Percentiles rank a stretch among this genome's conserved stretches.
Evolutionary conservation across 2,113 vertebrate species (phyloP).

Genomic region (Terrapene triunguis): DNA sequence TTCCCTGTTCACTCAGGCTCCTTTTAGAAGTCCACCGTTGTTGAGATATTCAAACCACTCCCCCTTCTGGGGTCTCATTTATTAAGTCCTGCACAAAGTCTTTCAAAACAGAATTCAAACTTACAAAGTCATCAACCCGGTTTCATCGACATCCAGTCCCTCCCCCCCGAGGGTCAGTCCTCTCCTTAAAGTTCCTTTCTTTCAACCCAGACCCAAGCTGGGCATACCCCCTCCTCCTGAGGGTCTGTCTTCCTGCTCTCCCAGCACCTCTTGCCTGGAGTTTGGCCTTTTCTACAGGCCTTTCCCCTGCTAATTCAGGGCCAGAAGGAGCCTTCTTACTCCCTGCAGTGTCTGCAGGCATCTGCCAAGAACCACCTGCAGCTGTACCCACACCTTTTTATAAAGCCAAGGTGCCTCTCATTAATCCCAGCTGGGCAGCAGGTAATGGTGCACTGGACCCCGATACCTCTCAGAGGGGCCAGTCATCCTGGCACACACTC

Average conservation of each 20-base stretch:
- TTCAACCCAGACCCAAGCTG: background rate
- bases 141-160: background rate
- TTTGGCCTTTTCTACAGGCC: background rate
- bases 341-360: background rate
- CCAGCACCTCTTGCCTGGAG: background rate
- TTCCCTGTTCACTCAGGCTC: background rate
- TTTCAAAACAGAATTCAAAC: background rate
- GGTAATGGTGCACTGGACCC: background rate
- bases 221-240: background rate
- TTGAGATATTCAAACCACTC: background rate
- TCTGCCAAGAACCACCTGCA: background rate
- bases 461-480: background rate
- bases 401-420: background rate
- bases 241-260: background rate
- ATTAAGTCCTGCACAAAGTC: too few relatives aligned
- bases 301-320: background rate
- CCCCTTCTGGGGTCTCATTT: background rate
- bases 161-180: background rate
- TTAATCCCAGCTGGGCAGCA: background rate
- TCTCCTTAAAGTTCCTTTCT: background rate
- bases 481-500: background rate
- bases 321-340: background rate
- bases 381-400: background rate
- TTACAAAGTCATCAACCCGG: background rate
- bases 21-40: background rate